Evolutionary conservation across 2,888 invertebrate species (phyloP), one percentile per base, ranked within the genome.

Genomic region (Chydorus sphaericus): DNA sequence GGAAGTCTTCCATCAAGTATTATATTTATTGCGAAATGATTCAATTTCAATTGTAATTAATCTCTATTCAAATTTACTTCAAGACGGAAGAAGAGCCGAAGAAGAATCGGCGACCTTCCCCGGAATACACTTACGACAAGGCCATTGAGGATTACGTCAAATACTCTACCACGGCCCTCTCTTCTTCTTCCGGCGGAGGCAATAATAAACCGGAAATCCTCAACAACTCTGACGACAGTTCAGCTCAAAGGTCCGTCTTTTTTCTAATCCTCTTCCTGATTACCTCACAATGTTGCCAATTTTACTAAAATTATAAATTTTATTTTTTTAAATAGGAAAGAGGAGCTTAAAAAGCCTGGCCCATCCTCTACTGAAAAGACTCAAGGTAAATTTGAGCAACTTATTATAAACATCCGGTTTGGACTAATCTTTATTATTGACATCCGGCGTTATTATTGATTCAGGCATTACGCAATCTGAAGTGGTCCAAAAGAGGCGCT

Each of bases 141-240:
- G 87, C 88, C 63, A 88, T 88, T 63, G 83, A 88, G 66, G 83
- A 85, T 62, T 89, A 89, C 70, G 83, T 87, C 63, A 83, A 85
- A 58, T 69, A 65, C 23, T 33, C 52, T 10, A 55, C 48, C 30
- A 20, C 55, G 49, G 37, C 36, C 2, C 33, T 55, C 20, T 31
- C 49, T 39, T 16, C 39, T 16, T 39, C n/a, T 39, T n/a, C 39
- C 16, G n/a, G 16, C 8, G n/a, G 16, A n/a, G 16, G 16, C 16
- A n/a, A 16, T 8, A 8, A 39, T 11, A 39, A 16, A 39, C 14
- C 14, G 16, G 3, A 7, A 16, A 16, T 36, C 2, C 4, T 36
- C 14, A 36, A 36, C 14, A 36, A 14, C 36, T 14, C 36, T n/a
- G n/a, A n/a, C 14, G 2, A 1, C n/a, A 36, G 36, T 39, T 10